Evolutionary conservation across 2,888 invertebrate genomes (phyloP).

Genomic region (Cinara cedri): DNA sequence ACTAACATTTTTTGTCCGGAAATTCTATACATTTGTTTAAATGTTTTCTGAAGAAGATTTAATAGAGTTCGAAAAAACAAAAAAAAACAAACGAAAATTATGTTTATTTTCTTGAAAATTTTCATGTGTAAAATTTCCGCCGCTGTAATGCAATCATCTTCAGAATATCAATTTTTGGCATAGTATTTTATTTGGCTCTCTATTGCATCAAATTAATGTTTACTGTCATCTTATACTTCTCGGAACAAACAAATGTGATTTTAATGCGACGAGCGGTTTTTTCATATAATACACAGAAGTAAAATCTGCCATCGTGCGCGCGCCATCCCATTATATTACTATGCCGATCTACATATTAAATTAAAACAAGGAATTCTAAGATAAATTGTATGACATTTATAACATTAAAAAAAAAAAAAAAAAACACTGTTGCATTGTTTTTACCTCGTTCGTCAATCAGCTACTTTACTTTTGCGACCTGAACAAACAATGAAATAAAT

Average conservation of each 20-base stretch:
- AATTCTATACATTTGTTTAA: too few species aligned
- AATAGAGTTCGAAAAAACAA: too few species aligned
- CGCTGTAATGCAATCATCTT: not conserved
- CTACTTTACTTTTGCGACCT: not conserved
- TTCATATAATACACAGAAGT: not conserved
- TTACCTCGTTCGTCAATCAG: conserved; percentile 4
- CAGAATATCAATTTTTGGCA: conserved; percentile 29
- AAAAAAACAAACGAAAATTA: too few species aligned
- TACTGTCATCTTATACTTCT: not conserved
- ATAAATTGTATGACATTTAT: not conserved
- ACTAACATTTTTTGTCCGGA: too few species aligned
- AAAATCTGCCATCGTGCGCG: not conserved
- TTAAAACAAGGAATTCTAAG: conserved; percentile 28
- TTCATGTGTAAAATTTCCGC: conserved; percentile 18
- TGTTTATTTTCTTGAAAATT: not conserved
- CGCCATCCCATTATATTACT: conserved; percentile 13
- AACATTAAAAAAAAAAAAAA: conserved; percentile 17
- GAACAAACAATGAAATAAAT: not conserved
- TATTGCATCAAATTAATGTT: not conserved
- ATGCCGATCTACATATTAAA: conserved; percentile 18
- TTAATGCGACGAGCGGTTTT: conserved; percentile 41
- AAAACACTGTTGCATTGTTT: conserved; percentile 29
- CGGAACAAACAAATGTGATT: conserved; percentile 32
- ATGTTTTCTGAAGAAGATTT: too few species aligned
- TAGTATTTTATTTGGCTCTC: not conserved